Conservation (phyloP, 2,113 vertebrate genomes). For the Lophura nycthemera region DNA sequence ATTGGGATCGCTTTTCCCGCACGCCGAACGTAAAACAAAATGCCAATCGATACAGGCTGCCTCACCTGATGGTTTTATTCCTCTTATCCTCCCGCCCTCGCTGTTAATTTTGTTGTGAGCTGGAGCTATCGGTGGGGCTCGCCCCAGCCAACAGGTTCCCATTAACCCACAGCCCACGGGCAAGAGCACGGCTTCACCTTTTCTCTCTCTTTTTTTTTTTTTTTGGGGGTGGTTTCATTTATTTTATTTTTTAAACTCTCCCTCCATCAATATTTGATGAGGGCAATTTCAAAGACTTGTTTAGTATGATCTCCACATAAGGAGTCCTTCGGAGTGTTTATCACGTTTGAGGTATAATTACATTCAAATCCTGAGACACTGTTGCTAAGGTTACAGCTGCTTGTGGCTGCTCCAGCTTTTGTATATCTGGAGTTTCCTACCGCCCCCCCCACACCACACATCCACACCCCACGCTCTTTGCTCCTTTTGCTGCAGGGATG, state of each 20-base stretch:
- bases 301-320: constrained; percentile 83
- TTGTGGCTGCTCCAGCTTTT: constrained; percentile 76
- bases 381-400: constrained; percentile 86
- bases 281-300: constrained; percentile 84
- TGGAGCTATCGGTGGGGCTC: background rate
- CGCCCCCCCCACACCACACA: background rate
- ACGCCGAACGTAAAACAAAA: constrained; percentile 44
- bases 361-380: constrained; percentile 85
- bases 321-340: constrained; percentile 83
- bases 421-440: constrained; percentile 66
- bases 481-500: constrained; percentile 23
- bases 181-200: constrained; percentile 37
- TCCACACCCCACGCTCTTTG: background rate
- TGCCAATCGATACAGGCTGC: background rate
- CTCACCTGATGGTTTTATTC: constrained; percentile 6
- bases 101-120: constrained; percentile 9
- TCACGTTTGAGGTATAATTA: constrained; percentile 84
- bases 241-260: constrained; percentile 36
- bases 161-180: background rate
- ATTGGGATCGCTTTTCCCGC: constrained; percentile 13
- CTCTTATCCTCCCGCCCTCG: background rate
- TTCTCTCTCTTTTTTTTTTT: background rate
- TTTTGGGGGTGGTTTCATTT: background rate
- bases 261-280: constrained; percentile 83
- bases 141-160: background rate